These are phyloP conservation scores for Hippopotamus amphibius DNA, from an alignment of 2,113 vertebrate genomes.

Conservation along the genomic window DNA sequence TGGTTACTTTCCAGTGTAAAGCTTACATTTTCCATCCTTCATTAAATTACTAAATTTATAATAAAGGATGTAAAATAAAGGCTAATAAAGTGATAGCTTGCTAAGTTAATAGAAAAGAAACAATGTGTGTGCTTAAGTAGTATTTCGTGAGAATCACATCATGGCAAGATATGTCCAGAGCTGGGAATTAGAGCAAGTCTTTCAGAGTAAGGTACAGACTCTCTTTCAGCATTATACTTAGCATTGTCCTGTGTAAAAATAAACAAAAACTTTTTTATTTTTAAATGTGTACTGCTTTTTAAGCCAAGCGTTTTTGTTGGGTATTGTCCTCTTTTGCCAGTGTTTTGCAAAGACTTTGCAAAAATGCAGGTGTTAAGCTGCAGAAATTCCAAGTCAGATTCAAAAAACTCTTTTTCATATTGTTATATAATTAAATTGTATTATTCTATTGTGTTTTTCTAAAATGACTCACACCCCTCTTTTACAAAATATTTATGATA, in stretches of 20 bases:
- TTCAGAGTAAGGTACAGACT: background rate
- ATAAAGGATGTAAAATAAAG: slow-evolving; percentile 50
- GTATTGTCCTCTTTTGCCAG: background rate
- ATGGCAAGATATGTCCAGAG: background rate
- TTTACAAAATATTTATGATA: background rate
- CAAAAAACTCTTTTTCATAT: background rate
- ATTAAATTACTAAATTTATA: slow-evolving; percentile 38
- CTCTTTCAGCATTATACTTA: background rate
- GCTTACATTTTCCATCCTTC: slow-evolving; percentile 27
- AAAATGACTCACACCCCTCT: background rate
- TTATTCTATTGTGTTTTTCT: slow-evolving; percentile 18
- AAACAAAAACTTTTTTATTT: background rate
- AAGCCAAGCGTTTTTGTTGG: background rate
- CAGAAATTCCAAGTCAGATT: slow-evolving; percentile 50
- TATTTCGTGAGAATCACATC: slow-evolving; percentile 27
- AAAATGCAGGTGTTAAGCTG: slow-evolving; percentile 6
- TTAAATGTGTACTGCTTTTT: slow-evolving; percentile 12
- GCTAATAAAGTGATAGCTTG: slow-evolving; percentile 20
- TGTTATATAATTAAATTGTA: background rate
- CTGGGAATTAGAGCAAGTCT: background rate
- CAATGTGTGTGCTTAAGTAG: background rate
- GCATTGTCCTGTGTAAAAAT: slow-evolving; percentile 11
- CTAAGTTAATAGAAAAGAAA: slow-evolving; percentile 47
- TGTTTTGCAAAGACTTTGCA: slow-evolving; percentile 38
- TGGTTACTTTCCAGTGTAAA: slow-evolving; percentile 3